phyloP scores from a whole-genome alignment of 2,797 vertebrate species.

The Mormyrus hasselquistii region DNA sequence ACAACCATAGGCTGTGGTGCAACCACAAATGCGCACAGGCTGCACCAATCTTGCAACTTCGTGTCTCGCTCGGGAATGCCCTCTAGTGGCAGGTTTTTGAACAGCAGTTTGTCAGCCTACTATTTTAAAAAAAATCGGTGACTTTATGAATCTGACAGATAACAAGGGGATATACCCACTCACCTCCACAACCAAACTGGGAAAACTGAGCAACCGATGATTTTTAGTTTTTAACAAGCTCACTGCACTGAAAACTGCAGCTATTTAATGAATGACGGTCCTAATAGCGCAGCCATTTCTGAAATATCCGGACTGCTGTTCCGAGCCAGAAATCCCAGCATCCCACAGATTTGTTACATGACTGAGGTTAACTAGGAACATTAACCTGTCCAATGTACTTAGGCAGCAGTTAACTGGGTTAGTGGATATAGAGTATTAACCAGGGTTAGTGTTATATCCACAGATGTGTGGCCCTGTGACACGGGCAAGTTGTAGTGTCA shows the following conservation, averaged over 20 bases:
- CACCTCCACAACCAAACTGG: background rate
- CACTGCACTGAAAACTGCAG: background rate
- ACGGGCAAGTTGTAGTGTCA: background rate
- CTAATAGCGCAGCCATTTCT: background rate
- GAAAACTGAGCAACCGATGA: background rate
- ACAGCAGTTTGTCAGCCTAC: background rate
- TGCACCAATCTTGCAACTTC: background rate
- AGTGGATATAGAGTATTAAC: background rate
- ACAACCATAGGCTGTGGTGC: background rate
- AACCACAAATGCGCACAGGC: slow-evolving; percentile 24
- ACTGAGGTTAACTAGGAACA: background rate
- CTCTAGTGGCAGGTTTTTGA: background rate
- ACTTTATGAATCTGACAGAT: background rate
- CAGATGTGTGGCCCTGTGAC: background rate
- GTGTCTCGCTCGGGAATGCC: background rate
- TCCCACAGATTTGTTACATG: background rate
- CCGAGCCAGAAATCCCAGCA: background rate
- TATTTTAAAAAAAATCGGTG: background rate
- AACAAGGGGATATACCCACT: background rate
- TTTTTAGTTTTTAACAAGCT: background rate
- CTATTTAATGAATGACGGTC: background rate
- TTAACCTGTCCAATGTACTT: background rate
- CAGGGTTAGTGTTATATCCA: background rate
- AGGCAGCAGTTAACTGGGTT: background rate
- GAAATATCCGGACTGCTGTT: background rate